A percentile compares a stretch with the other conserved stretches of the same genome.
Conservation (phyloP, 1,140 invertebrate species). For the Propsilocerus akamusi region DNA sequence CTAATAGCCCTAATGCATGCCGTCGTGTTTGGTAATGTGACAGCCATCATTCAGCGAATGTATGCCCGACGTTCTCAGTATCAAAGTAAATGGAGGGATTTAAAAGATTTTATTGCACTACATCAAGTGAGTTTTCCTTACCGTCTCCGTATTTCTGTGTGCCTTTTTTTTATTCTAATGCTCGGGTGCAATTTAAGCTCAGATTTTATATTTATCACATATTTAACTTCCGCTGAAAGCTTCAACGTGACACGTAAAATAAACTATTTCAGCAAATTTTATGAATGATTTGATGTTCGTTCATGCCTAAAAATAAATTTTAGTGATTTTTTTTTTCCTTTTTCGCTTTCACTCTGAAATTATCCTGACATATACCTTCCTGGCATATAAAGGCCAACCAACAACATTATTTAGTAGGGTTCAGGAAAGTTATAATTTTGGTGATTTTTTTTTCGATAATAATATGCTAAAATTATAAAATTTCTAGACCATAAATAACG, state of each 20-base stretch:
- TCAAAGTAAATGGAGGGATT: constrained; percentile 87
- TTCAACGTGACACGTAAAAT: no score
- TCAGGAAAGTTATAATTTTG: no score
- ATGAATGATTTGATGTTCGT: not conserved
- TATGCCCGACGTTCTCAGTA: constrained; percentile 93
- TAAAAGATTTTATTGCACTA: constrained; percentile 92
- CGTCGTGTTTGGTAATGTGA: constrained; percentile 97
- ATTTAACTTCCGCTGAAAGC: no score
- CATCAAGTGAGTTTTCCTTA: constrained; percentile 37
- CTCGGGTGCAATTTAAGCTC: not conserved
- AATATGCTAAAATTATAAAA: no score
- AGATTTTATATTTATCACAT: no score
- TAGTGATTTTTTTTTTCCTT: not conserved
- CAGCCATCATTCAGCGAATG: constrained; percentile 97
- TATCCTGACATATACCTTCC: no score
- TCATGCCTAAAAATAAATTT: not conserved
- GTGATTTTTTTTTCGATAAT: no score
- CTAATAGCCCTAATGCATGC: constrained; percentile 88
- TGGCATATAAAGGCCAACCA: no score
- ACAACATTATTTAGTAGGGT: no score
- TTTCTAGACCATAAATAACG: no score
- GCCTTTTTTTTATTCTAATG: not conserved
- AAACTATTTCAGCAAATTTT: no score
- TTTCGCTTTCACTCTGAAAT: no score
- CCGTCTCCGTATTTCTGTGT: not conserved